Evolutionary conservation across 2,797 vertebrate species (phyloP).

Genomic region (Arrhamphus sclerolepis): DNA sequence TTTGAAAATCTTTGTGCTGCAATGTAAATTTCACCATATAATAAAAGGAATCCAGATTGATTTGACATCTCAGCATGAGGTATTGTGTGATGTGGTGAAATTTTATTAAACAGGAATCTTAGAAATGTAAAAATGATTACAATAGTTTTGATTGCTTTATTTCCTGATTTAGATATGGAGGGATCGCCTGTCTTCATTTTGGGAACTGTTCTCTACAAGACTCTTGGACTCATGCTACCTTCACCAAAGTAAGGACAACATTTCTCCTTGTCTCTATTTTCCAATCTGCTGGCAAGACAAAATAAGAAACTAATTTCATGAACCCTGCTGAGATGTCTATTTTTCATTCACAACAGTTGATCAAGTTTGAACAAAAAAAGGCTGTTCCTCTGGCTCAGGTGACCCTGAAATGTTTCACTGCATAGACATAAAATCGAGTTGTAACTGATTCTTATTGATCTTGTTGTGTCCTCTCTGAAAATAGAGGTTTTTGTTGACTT

Average conservation of each 20-base stretch:
- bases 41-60: too few relatives aligned
- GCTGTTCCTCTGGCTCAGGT: slow-evolving; percentile 11
- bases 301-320: slow-evolving; percentile 44
- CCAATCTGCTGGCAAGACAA: slow-evolving; percentile 36
- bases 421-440: slow-evolving; percentile 11
- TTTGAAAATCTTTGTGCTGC: too few relatives aligned
- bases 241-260: slow-evolving; percentile 89
- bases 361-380: slow-evolving; percentile 43
- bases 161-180: slow-evolving; percentile 87
- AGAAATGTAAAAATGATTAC: not conserved
- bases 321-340: slow-evolving; percentile 38
- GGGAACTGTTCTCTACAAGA: slow-evolving; percentile 98
- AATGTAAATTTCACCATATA: too few relatives aligned
- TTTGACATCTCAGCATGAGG: too few relatives aligned
- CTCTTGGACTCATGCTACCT: slow-evolving; percentile 96
- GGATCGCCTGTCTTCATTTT: slow-evolving; percentile 96
- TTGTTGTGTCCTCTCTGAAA: not conserved
- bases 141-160: slow-evolving; percentile 3
- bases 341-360: slow-evolving; percentile 48
- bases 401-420: slow-evolving; percentile 37
- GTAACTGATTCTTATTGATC: not conserved
- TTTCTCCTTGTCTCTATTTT: slow-evolving; percentile 31
- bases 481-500: slow-evolving; percentile 4
- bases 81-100: too few relatives aligned
- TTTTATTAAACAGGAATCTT: too few relatives aligned